phyloP scores from a whole-genome alignment of 23 tunicate genomes.

The Styela plicata region DNA sequence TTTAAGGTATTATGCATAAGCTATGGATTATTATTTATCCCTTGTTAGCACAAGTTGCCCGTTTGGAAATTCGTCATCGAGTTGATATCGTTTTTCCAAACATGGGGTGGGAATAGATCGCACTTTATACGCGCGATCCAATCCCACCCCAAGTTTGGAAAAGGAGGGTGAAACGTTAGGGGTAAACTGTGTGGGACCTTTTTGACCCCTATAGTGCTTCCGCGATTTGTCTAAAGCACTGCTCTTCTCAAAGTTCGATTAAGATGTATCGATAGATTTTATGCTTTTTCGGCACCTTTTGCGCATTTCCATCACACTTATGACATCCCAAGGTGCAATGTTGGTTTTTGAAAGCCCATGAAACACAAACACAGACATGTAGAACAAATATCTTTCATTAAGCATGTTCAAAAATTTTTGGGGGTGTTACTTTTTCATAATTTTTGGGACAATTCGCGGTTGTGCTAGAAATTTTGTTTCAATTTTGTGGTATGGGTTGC shows the following conservation, averaged over 20 bases:
- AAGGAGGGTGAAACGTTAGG: too few relatives aligned
- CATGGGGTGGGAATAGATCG: neutral
- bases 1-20: neutral
- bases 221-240: neutral
- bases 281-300: neutral
- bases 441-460: neutral
- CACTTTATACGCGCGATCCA: too few relatives aligned
- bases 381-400: neutral
- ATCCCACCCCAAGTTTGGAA: too few relatives aligned
- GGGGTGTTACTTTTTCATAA: neutral
- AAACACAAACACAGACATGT: too few relatives aligned
- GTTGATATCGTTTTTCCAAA: neutral
- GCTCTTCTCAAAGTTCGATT: neutral
- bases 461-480: neutral
- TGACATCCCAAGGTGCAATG: neutral
- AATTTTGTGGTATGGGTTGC: neutral
- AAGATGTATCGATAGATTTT: neutral
- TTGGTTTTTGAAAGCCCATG: neutral
- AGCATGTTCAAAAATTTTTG: neutral
- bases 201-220: neutral
- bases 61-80: neutral
- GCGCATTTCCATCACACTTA: neutral
- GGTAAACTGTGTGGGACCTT: neutral
- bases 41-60: neutral
- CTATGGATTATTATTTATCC: neutral